A percentile compares a stretch with the other conserved stretches of the same genome.
Conservation (phyloP, 2,113 vertebrate species). For the Aegotheles bennettii region DNA sequence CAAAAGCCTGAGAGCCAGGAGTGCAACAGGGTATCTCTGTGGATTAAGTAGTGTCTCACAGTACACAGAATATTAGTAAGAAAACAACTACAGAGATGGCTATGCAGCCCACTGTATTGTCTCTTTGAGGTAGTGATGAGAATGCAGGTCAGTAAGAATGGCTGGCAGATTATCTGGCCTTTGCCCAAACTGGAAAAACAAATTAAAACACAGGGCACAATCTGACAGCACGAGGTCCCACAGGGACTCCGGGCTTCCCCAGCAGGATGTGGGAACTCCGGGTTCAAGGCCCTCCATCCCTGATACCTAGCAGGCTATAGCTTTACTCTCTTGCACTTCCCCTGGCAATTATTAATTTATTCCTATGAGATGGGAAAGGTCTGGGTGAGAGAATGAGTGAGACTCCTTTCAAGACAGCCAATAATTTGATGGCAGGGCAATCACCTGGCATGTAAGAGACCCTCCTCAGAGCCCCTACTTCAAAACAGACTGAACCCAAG, state of each 20-base stretch:
- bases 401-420: not conserved
- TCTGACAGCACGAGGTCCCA: not conserved
- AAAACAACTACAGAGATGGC: not conserved
- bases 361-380: not conserved
- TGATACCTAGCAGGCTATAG: not conserved
- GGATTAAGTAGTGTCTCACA: not conserved
- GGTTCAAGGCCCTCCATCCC: not conserved
- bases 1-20: not conserved
- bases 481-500: not conserved
- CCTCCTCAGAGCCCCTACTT: not conserved
- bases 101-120: fast-evolving
- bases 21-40: not conserved
- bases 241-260: not conserved
- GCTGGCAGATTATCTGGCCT: not conserved
- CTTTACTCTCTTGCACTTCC: not conserved
- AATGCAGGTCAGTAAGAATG: not conserved
- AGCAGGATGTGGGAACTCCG: not conserved
- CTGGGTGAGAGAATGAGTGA: not conserved
- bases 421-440: not conserved
- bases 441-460: not conserved
- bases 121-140: not conserved
- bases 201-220: not conserved
- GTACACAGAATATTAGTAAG: not conserved
- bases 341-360: not conserved
- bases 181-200: not conserved